A percentile compares a stretch with the other conserved stretches of the same genome.
Conservation (phyloP, 2,797 vertebrate species). For the Aphelocoma californica region DNA sequence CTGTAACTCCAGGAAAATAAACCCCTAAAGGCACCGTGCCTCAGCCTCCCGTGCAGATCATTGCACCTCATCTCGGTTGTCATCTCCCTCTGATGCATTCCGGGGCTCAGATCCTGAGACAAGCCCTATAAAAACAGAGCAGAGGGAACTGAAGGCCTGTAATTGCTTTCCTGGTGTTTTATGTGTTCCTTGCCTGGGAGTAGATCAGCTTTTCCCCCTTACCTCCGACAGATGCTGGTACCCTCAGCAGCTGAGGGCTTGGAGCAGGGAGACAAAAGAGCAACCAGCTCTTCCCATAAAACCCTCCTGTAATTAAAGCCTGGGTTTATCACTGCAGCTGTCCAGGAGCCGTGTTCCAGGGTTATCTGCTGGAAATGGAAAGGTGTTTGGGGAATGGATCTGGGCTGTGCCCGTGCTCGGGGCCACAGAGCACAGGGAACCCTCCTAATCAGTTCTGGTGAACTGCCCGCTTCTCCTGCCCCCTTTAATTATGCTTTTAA, state of each 20-base stretch:
- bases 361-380: neutral
- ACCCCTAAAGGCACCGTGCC: neutral
- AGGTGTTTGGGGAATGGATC: neutral
- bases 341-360: neutral
- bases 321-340: neutral
- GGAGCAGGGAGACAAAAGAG: neutral
- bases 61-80: neutral
- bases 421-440: neutral
- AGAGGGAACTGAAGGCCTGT: conserved; percentile 35
- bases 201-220: neutral
- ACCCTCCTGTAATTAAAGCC: neutral
- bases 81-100: neutral
- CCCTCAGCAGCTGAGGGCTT: neutral
- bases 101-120: conserved; percentile 29
- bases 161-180: conserved; percentile 57
- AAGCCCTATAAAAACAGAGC: conserved; percentile 32
- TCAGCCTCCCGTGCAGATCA: neutral
- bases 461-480: neutral
- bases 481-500: conserved; percentile 2
- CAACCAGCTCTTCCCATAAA: neutral
- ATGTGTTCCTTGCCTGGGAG: conserved; percentile 15
- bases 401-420: neutral
- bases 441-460: neutral
- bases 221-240: neutral
- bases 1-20: neutral